Evolutionary conservation across 2,888 invertebrate species (phyloP).

Genomic region (Erebia epiphron): DNA sequence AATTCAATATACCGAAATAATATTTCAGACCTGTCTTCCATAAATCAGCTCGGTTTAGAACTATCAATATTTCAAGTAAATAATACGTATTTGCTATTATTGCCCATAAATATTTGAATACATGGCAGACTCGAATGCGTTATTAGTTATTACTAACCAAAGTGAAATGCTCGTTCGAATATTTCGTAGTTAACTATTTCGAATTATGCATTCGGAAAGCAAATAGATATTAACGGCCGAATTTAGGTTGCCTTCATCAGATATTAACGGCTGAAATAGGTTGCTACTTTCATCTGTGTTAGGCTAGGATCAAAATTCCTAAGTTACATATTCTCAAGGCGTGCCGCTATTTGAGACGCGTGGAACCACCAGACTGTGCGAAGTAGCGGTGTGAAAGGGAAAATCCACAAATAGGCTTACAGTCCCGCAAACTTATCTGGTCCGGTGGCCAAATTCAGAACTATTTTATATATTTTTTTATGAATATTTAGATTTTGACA

Average conservation of each 20-base stretch:
- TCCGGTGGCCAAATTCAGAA: too few species aligned
- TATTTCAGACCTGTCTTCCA: background rate
- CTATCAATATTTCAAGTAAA: slow-evolving; percentile 11
- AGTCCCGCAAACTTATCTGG: too few species aligned
- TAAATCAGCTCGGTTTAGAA: background rate
- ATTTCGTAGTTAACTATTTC: background rate
- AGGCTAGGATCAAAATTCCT: too few species aligned
- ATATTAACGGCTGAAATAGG: too few species aligned
- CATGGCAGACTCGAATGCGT: background rate
- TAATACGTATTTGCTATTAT: slow-evolving; percentile 7
- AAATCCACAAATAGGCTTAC: too few species aligned
- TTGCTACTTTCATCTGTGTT: too few species aligned
- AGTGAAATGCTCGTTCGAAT: background rate
- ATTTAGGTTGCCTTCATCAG: background rate
- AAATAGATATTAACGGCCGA: background rate
- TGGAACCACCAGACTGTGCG: too few species aligned
- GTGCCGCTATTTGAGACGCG: too few species aligned
- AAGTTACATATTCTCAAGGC: too few species aligned
- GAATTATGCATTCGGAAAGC: background rate
- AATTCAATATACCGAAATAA: background rate
- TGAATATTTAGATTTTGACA: too few species aligned
- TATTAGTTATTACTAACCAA: slow-evolving; percentile 1
- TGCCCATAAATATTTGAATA: slow-evolving; percentile 6
- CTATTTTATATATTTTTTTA: too few species aligned
- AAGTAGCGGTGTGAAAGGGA: too few species aligned